Base-by-base conservation (phyloP, 2,888 invertebrate species). In the Atethmia centrago region DNA sequence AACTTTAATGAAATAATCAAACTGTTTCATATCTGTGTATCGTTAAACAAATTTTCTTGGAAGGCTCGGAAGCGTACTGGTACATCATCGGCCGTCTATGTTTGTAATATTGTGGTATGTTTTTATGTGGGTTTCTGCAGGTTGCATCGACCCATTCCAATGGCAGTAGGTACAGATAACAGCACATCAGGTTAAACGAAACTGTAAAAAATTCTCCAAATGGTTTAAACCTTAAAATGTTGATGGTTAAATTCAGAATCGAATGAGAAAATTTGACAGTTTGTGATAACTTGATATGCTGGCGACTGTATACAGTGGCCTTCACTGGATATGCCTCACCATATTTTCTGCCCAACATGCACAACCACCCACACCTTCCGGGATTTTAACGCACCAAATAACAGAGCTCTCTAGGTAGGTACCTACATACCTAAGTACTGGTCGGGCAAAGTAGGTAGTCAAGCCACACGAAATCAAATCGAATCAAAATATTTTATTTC, bases 1-100 rank as follows among this genome's bases (percentile, higher is more conserved):
- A 71, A 68, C 12, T 65, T 69, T 68, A 36, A 47, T n/a, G 19
- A 45, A 59, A 51, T 49, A 61, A 58, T 62, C 31, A 36, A 49
- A 67, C 25, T 81, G 55, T 51, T 68, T 49, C 31, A n/a, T 58
- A 58, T 28, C 31, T 25, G 28, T 47, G 28, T 63, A 28, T 47
- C 40, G 66, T 69, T 77, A 69, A 59, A 81, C 77, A 77, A 66
- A 25, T 69, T 69, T 72, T 45, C 10, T 70, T n/a, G 7, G 19
- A 19, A 21, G 4, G 49, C 19, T 19, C 7, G 28, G 56, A 58
- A 51, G 28, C 51, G 0, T 31, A 10, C 25, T 28, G 1, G 7
- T 16, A 25, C 40, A 10, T 70, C 25, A 45, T 51, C 21, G 3
- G 14, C 4, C 25, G 21, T 31, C 31, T 31, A 31, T 31, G 31